Evolutionary conservation across 2,113 vertebrate species (phyloP), one percentile per base, ranked within the genome.

Genomic region (Sitta europaea): DNA sequence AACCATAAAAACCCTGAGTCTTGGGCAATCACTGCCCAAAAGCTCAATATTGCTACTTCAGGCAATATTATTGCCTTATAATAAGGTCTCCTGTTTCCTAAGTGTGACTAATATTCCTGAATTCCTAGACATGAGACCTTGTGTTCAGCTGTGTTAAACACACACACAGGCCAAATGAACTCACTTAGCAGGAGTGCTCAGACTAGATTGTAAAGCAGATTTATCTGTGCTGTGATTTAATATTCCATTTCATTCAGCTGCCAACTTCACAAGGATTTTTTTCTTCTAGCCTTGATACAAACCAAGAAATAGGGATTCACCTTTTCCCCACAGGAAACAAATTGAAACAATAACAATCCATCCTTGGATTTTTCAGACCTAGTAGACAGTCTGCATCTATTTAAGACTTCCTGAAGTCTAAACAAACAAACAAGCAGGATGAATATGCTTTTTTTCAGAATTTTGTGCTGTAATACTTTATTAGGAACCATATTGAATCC

Each of bases 191-290:
- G 67, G 40, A 88, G 53, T 14, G 33, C 50, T 82, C 74, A 86
- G 66, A n/a, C 50, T 48, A 57, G 45, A 68, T 2, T 72, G 50
- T 79, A 86, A 68, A 94, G 51, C 43, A 82, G 43, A 86, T 85
- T 85, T 92, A 67, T 88, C 74, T 75, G 14, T 79, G 75, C 50
- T 75, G 2, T 92, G 72, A 67, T 85, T 81, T 90, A 90, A 85
- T 90, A 93, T 92, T 92, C 66, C 43, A 82, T 85, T 94, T 94
- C 74, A 86, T 90, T 94, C 61, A 59, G 36, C 71, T 55, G 20
- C 3, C 3, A 76, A 14, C 42, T 71, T 82, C 53, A 90, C 38
- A 92, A 48, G 23, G 29, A 43, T 43, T 83, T 93, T 89, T 92
- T 57, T 62, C 28, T 54, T 33, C 8, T 29, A 33, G 6, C 28